phyloP scores from a whole-genome alignment of 2,797 vertebrate genomes.

The Carcharodon carcharias region DNA sequence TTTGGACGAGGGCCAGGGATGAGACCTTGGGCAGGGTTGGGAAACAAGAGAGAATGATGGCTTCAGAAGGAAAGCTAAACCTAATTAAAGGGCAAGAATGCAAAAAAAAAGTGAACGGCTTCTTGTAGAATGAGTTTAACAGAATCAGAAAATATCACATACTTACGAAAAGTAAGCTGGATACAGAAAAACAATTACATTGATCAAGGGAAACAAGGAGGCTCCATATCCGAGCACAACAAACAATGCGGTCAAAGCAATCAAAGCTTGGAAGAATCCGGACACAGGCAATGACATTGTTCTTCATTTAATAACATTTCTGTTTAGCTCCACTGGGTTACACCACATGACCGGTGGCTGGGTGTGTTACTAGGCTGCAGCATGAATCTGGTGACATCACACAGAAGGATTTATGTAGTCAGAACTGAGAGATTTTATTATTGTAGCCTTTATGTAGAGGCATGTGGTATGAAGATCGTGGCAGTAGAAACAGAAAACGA shows the following conservation, averaged over 20 bases:
- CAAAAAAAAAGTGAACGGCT: background rate
- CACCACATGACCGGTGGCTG: background rate
- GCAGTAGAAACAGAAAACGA: background rate
- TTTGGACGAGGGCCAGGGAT: too few relatives aligned
- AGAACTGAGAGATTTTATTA: background rate
- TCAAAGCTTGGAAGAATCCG: constrained; percentile 50
- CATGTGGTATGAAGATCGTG: background rate
- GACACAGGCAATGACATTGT: background rate
- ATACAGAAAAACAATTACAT: constrained; percentile 84
- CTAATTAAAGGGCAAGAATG: background rate
- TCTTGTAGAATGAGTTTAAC: background rate
- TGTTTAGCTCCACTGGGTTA: background rate
- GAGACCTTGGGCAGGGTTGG: background rate
- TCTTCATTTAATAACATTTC: background rate
- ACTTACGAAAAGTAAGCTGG: constrained; percentile 92
- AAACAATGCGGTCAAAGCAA: constrained; percentile 71
- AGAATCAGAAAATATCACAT: background rate
- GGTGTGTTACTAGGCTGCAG: background rate
- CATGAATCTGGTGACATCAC: constrained; percentile 19
- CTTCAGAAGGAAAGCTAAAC: background rate
- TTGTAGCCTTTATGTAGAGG: background rate
- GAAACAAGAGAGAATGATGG: background rate
- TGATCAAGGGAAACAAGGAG: constrained; percentile 70
- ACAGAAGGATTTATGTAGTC: constrained; percentile 29
- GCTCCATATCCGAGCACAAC: constrained; percentile 86